Base-by-base conservation (phyloP, 2,113 vertebrate genomes). In the Oncorhynchus mykiss region DNA sequence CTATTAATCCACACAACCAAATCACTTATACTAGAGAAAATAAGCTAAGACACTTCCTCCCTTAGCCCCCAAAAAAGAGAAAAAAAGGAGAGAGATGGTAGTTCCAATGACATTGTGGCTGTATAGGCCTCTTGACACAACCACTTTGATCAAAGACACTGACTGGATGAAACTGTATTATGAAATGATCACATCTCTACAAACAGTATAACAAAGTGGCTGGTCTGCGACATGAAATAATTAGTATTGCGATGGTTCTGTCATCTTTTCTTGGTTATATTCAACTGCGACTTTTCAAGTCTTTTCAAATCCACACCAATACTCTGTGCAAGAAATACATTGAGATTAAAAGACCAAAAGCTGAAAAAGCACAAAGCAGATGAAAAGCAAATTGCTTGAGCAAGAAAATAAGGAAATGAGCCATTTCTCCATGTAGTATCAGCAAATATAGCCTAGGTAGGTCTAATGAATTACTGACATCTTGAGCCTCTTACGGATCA, bases 1-100 rank as follows among this genome's bases (percentile, higher is more conserved):
- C 93, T 90, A 88, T 88, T 89, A 88, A 88, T 91, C 84, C 90
- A 90, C 87, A 87, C 76, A 81, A 90, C 78, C 79, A 90, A 90
- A 91, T 91, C 85, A 81, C 70, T 71, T 80, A 73, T 78, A 74
- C 78, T 80, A 77, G 71, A 84, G 74, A 67, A 84, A 79, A 73
- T 59, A 83, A 80, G 74, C 71, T 66, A 72, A 60, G 29, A 76
- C 34, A 57, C 67, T 75, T 85, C 66, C 72, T 72, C 22, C 54
- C 70, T 74, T 72, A 67, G 70, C 49, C 75, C 72, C 83, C 65
- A 75, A 79, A 80, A 59, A 27, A 84, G 74, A 69, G 27, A 84
- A 73, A 64, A 9, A 3, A 80, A 80, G 83, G 74, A 87, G 85
- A 74, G 75, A 83, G 73, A 86, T 39, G 65, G 74, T 82, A 75